A percentile compares a stretch with the other conserved stretches of the same genome.
Evolutionary conservation across 2,888 invertebrate genomes (phyloP).

Genomic region (Meiosimyza decipiens): DNA sequence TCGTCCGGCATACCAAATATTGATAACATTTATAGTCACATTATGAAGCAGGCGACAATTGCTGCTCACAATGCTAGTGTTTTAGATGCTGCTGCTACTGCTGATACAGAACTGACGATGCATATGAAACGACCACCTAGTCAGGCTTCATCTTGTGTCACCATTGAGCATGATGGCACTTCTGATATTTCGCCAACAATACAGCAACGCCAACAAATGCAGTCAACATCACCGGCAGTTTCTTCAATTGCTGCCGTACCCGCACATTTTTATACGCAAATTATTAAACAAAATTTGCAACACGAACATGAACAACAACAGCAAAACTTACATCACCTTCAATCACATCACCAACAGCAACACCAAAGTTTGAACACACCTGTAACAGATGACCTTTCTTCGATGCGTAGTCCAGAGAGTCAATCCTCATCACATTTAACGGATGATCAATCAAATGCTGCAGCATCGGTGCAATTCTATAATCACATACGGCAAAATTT

Average conservation of each 20-base stretch:
- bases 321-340: slow-evolving; percentile 16
- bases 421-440: slow-evolving; percentile 39
- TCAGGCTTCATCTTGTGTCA: slow-evolving; percentile 32
- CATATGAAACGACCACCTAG: slow-evolving; percentile 36
- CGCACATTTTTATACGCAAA: slow-evolving; percentile 37
- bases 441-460: slow-evolving; percentile 39
- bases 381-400: slow-evolving; percentile 10
- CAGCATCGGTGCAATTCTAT: slow-evolving; percentile 38
- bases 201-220: slow-evolving; percentile 29
- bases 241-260: slow-evolving; percentile 12
- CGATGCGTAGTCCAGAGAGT: slow-evolving; percentile 42
- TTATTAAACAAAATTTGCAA: slow-evolving; percentile 34
- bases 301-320: slow-evolving; percentile 22
- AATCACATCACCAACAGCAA: slow-evolving; percentile 16
- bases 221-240: slow-evolving; percentile 6
- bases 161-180: slow-evolving; percentile 24
- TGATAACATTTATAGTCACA: slow-evolving; percentile 54
- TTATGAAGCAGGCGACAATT: slow-evolving; percentile 46
- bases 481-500: slow-evolving; percentile 39
- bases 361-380: slow-evolving; percentile 22
- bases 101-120: slow-evolving; percentile 4
- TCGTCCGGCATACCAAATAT: slow-evolving; percentile 49
- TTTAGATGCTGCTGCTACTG: slow-evolving; percentile 37
- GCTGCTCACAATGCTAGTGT: slow-evolving; percentile 31
- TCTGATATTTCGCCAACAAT: slow-evolving; percentile 19